These are phyloP conservation scores for Volucella bombylans DNA, from an alignment of 2,888 invertebrate genomes.

Conservation along the genomic window DNA sequence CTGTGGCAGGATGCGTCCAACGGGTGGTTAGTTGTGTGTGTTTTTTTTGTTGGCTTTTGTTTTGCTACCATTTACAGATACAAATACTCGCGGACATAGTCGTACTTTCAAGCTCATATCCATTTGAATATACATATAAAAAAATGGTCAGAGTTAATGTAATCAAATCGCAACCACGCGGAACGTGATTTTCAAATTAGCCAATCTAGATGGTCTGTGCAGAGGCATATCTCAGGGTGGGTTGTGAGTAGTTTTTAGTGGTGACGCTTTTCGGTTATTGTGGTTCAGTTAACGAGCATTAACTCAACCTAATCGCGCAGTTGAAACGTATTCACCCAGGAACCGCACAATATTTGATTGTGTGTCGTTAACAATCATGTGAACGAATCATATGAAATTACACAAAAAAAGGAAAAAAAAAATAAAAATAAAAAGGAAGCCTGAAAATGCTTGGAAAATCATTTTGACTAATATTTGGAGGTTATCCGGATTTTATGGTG, in stretches of 20 bases:
- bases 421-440: too few relatives aligned
- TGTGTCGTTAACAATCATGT: constrained; percentile 17
- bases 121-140: too few relatives aligned
- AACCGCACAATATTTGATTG: constrained; percentile 52
- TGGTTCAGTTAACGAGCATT: constrained; percentile 50
- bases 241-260: constrained; percentile 43
- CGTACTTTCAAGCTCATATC: too few relatives aligned
- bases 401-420: too few relatives aligned
- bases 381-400: neutral
- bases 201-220: constrained; percentile 36
- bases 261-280: constrained; percentile 32
- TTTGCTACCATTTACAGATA: constrained; percentile 5
- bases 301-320: constrained; percentile 49
- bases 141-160: constrained; percentile 50
- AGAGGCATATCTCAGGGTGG: constrained; percentile 28
- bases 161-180: constrained; percentile 61
- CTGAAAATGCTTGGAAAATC: too few relatives aligned
- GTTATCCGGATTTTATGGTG: too few relatives aligned
- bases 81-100: too few relatives aligned
- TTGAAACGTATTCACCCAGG: constrained; percentile 39
- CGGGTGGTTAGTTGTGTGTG: neutral
- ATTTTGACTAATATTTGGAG: too few relatives aligned
- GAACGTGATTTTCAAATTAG: constrained; percentile 66
- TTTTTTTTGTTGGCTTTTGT: neutral
- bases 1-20: constrained; percentile 43